Base-by-base conservation (phyloP, 53 echinoderm and acorn worm genomes). In the Astropecten irregularis region DNA sequence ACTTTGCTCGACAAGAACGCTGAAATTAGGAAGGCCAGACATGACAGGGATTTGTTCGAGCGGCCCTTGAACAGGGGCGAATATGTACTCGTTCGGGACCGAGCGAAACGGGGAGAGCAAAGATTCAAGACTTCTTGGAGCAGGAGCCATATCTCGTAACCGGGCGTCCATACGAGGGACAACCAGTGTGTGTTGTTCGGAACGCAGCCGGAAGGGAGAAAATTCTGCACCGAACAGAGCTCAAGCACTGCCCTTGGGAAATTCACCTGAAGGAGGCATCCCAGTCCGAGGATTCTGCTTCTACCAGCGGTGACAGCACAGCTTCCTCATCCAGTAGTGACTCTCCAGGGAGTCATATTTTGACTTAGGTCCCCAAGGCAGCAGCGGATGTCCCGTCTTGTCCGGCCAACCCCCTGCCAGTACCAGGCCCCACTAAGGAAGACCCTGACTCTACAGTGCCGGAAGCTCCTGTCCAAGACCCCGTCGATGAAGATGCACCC, bases 191-290 rank as follows among this genome's bases (percentile, higher is more conserved):
- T 30, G 27, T 81, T 40, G 30, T 81, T 0, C 44, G 31, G 2
- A 56, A 77, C 13, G 14, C 39, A 8, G 31, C 2, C 0, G 79
- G 79, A 3, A 23, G 29, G 3, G 31, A 25, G 18, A 64, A 81
- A 23, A 46, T 81, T 7, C 64, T 81, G 3, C 81, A 81, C 28
- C 81, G 81, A 2, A 19, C 31, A 27, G 81, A 81, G n/a, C 11
- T 81, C 16, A 81, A 63, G 32, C 60, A 59, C 47, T 77, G 77
- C 59, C 81, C 79, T 23, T 77, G 72, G 72, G 20, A 72, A 51
- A 20, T 72, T 29, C 10, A 46, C 48, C 47, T n/a, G n/a, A n/a
- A n/a, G n/a, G n/a, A n/a, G n/a, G n/a, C n/a, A n/a, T n/a, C n/a
- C n/a, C n/a, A n/a, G n/a, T n/a, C 46, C 7, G 7, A 7, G 13